A percentile compares a stretch with the other conserved stretches of the same genome.
Evolutionary conservation across 2,797 vertebrate genomes (phyloP).

Genomic region (Anas flavirostris): DNA sequence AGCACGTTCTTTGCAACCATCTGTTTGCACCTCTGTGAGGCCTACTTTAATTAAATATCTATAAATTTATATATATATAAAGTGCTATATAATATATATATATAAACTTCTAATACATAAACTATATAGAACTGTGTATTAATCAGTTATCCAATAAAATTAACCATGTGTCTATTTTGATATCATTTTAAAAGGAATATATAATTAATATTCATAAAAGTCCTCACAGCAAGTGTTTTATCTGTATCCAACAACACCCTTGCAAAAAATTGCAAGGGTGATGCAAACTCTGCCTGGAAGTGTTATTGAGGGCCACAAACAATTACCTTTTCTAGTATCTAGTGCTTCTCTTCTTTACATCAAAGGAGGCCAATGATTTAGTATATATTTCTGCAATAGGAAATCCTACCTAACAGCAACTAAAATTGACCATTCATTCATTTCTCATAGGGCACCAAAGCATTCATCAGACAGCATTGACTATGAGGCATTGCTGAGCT

Average conservation of each 20-base stretch:
- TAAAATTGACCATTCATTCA: background rate
- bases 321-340: background rate
- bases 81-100: no score
- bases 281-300: background rate
- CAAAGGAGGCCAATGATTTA: background rate
- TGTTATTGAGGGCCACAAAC: background rate
- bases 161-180: rapidly evolving
- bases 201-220: background rate
- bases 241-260: background rate
- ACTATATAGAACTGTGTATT: background rate
- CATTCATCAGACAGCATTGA: background rate
- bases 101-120: no score
- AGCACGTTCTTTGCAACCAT: background rate
- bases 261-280: background rate
- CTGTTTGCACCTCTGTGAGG: background rate
- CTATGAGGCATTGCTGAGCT: background rate
- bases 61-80: background rate
- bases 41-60: background rate
- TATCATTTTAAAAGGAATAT: background rate
- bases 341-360: background rate
- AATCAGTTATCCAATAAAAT: background rate
- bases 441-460: background rate
- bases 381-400: background rate
- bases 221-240: background rate
- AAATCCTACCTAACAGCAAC: background rate